A percentile compares a stretch with the other conserved stretches of the same genome.
phyloP scores from a whole-genome alignment of 2,797 vertebrate species.

The Danionella dracula region DNA sequence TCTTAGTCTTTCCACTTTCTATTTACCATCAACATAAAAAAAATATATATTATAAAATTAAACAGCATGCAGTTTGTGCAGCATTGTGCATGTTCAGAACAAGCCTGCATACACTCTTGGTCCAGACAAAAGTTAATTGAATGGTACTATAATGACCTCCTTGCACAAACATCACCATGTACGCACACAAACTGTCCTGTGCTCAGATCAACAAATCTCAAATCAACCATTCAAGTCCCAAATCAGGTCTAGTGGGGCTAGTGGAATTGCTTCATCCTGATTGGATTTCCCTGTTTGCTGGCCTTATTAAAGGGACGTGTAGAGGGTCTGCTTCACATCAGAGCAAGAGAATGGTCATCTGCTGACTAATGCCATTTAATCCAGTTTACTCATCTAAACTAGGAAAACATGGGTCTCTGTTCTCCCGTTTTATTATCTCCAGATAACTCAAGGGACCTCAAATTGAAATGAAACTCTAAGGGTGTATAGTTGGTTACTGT shows the following conservation, averaged over 20 bases:
- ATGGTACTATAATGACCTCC: neutral
- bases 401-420: neutral
- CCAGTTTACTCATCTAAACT: slow-evolving; percentile 47
- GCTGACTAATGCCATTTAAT: slow-evolving; percentile 71
- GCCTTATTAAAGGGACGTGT: slow-evolving; percentile 63
- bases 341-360: slow-evolving; percentile 70
- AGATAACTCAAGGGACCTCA: neutral
- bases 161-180: neutral
- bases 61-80: too few species aligned
- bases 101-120: neutral
- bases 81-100: neutral
- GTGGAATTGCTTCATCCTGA: slow-evolving; percentile 31
- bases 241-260: slow-evolving; percentile 26
- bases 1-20: too few species aligned
- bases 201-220: slow-evolving; percentile 26
- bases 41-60: too few species aligned
- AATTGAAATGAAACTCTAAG: too few species aligned
- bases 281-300: slow-evolving; percentile 59
- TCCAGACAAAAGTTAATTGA: neutral
- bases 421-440: neutral
- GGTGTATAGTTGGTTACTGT: too few species aligned
- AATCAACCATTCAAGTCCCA: slow-evolving; percentile 31
- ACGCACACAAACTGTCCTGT: neutral
- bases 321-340: slow-evolving; percentile 65
- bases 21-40: too few species aligned